phyloP scores from a whole-genome alignment of 2,113 vertebrate species.

The Heterocephalus glaber region DNA sequence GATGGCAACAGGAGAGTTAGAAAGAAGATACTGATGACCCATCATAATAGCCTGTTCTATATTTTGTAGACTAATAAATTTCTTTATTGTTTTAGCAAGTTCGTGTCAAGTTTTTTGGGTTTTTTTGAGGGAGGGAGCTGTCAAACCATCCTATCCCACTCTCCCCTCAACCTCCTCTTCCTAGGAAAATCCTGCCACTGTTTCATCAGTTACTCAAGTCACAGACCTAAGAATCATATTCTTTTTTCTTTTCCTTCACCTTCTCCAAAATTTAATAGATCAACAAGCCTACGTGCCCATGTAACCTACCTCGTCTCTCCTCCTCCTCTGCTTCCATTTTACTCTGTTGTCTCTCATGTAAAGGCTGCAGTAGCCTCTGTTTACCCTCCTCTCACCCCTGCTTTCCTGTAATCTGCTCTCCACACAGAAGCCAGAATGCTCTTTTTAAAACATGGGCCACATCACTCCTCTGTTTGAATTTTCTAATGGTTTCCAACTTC shows the following conservation, averaged over 20 bases:
- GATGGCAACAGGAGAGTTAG: background rate
- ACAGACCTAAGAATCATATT: background rate
- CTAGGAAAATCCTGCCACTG: background rate
- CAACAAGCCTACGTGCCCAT: background rate
- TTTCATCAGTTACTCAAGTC: background rate
- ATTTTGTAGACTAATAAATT: background rate
- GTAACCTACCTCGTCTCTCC: background rate
- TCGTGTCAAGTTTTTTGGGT: background rate
- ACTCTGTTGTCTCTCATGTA: background rate
- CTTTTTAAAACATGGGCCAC: background rate
- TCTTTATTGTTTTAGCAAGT: background rate
- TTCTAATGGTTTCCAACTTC: background rate
- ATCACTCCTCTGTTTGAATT: background rate
- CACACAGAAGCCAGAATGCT: background rate
- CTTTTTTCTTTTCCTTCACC: background rate
- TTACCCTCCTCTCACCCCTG: background rate
- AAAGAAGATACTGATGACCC: background rate
- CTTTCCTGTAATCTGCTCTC: background rate
- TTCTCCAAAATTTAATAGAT: background rate
- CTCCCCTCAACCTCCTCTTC: background rate
- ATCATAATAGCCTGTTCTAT: background rate
- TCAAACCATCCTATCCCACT: too few relatives aligned
- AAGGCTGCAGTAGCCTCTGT: background rate
- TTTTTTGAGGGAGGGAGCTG: background rate
- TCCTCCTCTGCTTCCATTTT: background rate